Conservation (phyloP, 2,113 vertebrate species). For the Meriones unguiculatus region DNA sequence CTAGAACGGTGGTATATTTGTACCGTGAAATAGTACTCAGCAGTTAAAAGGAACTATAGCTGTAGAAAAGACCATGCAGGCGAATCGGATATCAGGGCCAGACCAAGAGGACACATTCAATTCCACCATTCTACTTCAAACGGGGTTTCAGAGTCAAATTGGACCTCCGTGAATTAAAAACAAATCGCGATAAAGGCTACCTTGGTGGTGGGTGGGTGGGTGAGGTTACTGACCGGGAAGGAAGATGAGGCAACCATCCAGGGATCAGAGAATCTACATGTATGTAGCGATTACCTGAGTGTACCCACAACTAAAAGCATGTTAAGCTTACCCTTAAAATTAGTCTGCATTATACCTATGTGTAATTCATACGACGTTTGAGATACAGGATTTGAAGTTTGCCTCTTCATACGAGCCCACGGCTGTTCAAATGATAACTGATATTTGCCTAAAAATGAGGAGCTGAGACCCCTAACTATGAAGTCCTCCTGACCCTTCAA, state of each 20-base stretch:
- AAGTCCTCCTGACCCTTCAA: slow-evolving; percentile 43
- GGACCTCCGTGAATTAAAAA: background rate
- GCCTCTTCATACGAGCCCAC: background rate
- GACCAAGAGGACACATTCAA: background rate
- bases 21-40: background rate
- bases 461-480: background rate
- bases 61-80: background rate
- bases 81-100: fast-evolving
- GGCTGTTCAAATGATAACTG: background rate
- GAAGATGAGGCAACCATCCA: fast-evolving
- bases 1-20: background rate
- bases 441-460: background rate
- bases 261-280: background rate
- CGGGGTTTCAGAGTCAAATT: background rate
- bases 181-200: background rate
- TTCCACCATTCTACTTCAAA: background rate
- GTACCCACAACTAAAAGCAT: background rate
- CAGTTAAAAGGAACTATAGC: background rate
- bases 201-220: too few species aligned
- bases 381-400: background rate
- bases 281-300: background rate
- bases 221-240: background rate
- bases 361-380: background rate
- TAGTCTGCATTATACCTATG: background rate
- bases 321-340: background rate